A percentile compares a stretch with the other conserved stretches of the same genome.
Conservation (phyloP, 2,797 vertebrate genomes). For the Tinamus major region DNA sequence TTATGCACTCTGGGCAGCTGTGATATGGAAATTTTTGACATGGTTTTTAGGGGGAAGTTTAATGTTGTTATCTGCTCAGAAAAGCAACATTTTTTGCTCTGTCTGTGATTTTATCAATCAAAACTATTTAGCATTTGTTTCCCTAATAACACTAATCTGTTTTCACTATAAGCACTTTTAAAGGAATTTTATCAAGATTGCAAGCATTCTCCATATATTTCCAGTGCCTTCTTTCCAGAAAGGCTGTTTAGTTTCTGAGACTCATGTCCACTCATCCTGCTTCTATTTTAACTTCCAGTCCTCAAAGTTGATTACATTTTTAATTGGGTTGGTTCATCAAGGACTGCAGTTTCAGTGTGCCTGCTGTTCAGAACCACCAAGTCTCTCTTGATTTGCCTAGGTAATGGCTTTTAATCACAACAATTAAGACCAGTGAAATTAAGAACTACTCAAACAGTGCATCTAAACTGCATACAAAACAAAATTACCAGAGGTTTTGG, state of each 20-base stretch:
- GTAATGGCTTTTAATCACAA: conserved; percentile 47
- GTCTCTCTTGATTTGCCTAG: not conserved
- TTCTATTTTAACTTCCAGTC: conserved; percentile 38
- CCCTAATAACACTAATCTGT: conserved; percentile 15
- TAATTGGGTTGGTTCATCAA: conserved; percentile 37
- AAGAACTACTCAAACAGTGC: conserved; percentile 33
- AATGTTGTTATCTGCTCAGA: conserved; percentile 47
- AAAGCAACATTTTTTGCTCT: not conserved
- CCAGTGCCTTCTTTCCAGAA: not conserved
- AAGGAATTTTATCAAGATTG: conserved; percentile 35
- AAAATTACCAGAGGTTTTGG: conserved; percentile 12
- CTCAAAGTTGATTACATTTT: conserved; percentile 58
- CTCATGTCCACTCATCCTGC: not conserved
- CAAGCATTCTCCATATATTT: not conserved
- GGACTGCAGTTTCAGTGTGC: not conserved
- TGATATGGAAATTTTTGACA: conserved; percentile 82
- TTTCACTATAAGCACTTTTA: not conserved
- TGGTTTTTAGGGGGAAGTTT: conserved; percentile 53
- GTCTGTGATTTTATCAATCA: conserved; percentile 55
- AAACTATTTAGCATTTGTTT: conserved; percentile 56
- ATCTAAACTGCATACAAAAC: not conserved
- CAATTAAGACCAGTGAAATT: conserved; percentile 13
- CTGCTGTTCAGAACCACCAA: conserved; percentile 10
- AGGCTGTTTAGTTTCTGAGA: not conserved
- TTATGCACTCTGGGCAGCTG: conserved; percentile 79